A percentile compares a stretch with the other conserved stretches of the same genome.
These are phyloP conservation scores for Papilio aristodemus DNA, from an alignment of 1,140 invertebrate species.

Conservation along the genomic window DNA sequence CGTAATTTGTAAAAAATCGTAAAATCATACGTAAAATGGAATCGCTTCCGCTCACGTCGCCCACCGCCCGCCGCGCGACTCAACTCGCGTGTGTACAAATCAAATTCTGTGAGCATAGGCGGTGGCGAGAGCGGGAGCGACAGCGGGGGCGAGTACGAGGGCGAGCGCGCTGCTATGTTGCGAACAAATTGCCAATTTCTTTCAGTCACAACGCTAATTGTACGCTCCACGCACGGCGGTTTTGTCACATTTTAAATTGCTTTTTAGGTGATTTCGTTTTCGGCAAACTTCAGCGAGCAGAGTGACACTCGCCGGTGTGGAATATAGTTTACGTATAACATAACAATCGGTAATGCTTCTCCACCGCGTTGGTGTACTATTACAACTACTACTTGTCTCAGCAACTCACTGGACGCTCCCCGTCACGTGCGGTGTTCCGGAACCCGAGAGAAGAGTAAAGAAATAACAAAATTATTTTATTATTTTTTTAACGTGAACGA, in stretches of 20 bases:
- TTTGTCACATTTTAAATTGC: conserved; percentile 31
- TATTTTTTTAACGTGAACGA: no score
- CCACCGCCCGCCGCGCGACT: background rate
- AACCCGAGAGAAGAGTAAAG: no score
- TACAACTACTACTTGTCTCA: no score
- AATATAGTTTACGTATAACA: no score
- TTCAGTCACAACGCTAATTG: conserved; percentile 37
- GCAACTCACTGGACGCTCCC: no score
- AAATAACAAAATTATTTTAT: no score
- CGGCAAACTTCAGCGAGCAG: conserved; percentile 24
- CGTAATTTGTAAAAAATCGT: background rate
- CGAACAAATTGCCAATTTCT: conserved; percentile 47
- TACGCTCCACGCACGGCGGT: conserved; percentile 23
- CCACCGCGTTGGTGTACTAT: no score
- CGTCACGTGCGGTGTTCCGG: no score
- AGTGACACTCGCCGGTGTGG: background rate
- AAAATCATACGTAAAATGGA: background rate
- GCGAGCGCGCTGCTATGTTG: conserved; percentile 39
- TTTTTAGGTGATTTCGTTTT: conserved; percentile 21
- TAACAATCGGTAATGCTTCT: no score
- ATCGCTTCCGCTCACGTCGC: no score
- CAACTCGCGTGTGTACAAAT: conserved; percentile 30
- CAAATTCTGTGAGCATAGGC: conserved; percentile 29
- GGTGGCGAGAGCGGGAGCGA: conserved; percentile 3
- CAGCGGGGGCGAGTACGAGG: conserved; percentile 27